Conservation (phyloP, 2,888 invertebrate species). For the Tricholauxania praeusta region DNA sequence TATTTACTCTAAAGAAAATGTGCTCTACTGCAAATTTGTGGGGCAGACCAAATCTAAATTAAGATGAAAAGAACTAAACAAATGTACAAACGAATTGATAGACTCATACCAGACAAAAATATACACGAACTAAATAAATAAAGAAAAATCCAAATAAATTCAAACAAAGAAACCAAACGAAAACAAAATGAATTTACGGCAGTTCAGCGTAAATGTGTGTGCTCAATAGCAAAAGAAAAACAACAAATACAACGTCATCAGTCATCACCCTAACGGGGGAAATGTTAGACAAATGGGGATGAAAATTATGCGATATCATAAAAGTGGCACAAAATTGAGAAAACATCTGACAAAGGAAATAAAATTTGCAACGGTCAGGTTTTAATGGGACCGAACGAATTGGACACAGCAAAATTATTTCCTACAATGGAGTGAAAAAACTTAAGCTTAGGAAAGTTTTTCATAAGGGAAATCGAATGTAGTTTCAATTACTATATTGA, state of each 20-base stretch:
- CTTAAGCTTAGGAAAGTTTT: no score
- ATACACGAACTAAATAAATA: not conserved
- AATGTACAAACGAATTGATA: not conserved
- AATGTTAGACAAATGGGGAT: not conserved
- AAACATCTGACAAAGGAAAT: not conserved
- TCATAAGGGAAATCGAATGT: no score
- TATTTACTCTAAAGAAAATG: no score
- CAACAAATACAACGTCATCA: constrained; percentile 3
- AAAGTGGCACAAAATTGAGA: not conserved
- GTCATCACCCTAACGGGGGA: constrained; percentile 13
- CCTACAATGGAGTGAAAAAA: no score
- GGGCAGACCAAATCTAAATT: no score
- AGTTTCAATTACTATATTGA: no score
- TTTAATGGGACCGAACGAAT: no score
- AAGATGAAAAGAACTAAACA: not conserved
- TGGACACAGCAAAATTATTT: no score
- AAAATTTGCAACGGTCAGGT: constrained; percentile 1
- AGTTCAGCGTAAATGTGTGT: not conserved
- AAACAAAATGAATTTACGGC: not conserved
- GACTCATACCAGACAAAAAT: not conserved
- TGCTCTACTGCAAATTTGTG: no score
- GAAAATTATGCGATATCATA: constrained; percentile 4
- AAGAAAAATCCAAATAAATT: not conserved
- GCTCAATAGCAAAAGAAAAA: not conserved
- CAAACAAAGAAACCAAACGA: not conserved